Evolutionary conservation across 2,797 vertebrate genomes (phyloP), one percentile per base, ranked within the genome.

Genomic region (Tokudaia tokunoshimensis): DNA sequence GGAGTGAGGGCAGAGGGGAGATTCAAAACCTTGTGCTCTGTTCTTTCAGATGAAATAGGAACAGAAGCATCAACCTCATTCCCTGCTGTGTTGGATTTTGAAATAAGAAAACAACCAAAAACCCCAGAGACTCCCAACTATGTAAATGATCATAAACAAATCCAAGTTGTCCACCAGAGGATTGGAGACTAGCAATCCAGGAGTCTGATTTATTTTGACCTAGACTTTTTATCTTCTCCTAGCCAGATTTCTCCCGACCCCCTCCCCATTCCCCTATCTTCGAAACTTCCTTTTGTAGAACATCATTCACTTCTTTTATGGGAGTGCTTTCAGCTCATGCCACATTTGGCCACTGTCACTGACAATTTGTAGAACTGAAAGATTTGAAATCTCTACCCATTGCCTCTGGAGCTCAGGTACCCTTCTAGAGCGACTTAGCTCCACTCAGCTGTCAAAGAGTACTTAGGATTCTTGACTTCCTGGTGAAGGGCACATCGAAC

Each of bases 1-100:
- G 96, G 86, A 95, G 67, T 59, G 3, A 86, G 94, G 89, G 0
- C 1, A 29, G 95, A 95, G 96, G 96, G 95, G 85, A 96, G 96
- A 98, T 97, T 95, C 87, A 95, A 88, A 98, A 97, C 92, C 87
- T 59, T 98, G 97, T n/a, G 75, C 61, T 95, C 95, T 98, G 85
- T 92, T 97, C 93, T 96, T 97, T 97, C 82, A 97, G 72, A 98
- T 96, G 96, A 98, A 97, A 92, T 47, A 15, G 79, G 61, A 92
- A 63, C 50, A 92, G 84, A 92, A 87, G 67, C 91, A 79, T 84
- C 91, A 92, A 85, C 75, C 72, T 92, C 70, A 14, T 57, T 89
- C 95, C 95, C 97, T 59, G 37, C 95, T 97, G 98, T 94, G 98
- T n/a, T 95, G 79, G 97, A 91, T 94, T 94, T 92, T 97, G 95